Evolutionary conservation across 2,888 invertebrate species (phyloP).

Genomic region (Sialis fuliginosa): DNA sequence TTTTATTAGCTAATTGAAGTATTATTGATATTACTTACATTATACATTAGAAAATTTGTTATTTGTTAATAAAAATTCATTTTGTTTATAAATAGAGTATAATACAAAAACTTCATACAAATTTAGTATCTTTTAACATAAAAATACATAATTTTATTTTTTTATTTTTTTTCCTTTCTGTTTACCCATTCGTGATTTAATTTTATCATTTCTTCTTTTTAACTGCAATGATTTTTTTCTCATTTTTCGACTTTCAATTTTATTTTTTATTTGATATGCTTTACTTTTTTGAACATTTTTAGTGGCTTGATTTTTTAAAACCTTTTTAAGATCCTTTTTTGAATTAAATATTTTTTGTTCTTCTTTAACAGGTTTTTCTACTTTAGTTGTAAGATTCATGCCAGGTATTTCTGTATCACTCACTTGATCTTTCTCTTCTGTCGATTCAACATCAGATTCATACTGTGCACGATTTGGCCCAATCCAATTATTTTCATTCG

Average conservation of each 20-base stretch:
- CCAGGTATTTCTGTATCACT: slow-evolving; percentile 25
- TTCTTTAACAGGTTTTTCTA: slow-evolving; percentile 18
- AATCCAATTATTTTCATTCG: slow-evolving; percentile 52
- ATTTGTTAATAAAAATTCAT: too few species aligned
- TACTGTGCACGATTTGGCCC: slow-evolving; percentile 42
- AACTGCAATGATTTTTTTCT: slow-evolving; percentile 41
- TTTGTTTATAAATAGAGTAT: too few species aligned
- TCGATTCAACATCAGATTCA: slow-evolving; percentile 13
- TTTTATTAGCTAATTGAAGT: too few species aligned
- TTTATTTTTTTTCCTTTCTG: too few species aligned
- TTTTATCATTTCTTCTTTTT: slow-evolving; percentile 14
- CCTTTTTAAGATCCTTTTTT: slow-evolving; percentile 51
- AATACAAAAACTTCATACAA: too few species aligned
- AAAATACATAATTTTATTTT: too few species aligned
- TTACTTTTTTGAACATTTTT: slow-evolving; percentile 61
- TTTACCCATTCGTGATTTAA: too few species aligned
- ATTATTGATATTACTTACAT: too few species aligned
- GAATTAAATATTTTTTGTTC: slow-evolving; percentile 24
- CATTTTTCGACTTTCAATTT: slow-evolving; percentile 48
- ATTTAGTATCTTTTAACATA: too few species aligned
- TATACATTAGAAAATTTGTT: too few species aligned
- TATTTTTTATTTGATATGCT: slow-evolving; percentile 56
- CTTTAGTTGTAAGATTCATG: slow-evolving; percentile 26
- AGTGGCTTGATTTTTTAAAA: slow-evolving; percentile 51
- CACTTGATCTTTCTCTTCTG: slow-evolving; percentile 14